Conservation (phyloP, 2,888 invertebrate species). For the Syrphus vitripennis region DNA sequence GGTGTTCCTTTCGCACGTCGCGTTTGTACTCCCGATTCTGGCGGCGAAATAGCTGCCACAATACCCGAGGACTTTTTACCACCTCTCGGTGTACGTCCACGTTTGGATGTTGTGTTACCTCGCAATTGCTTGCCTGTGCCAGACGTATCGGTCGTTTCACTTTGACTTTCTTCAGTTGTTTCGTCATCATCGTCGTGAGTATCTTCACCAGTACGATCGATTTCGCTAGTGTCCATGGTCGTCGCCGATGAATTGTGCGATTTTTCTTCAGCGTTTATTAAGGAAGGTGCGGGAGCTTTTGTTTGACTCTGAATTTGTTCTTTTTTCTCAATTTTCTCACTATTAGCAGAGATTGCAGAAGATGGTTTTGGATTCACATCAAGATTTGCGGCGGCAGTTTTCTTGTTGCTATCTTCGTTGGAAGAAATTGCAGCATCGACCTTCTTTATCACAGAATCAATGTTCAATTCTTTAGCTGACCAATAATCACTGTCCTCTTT, state of each 20-base stretch:
- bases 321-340: conserved; percentile 47
- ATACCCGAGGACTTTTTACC: conserved; percentile 76
- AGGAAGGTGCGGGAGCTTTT: conserved; percentile 17
- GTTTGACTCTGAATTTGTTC: conserved; percentile 11
- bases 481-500: conserved; percentile 89
- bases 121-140: conserved; percentile 72
- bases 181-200: conserved; percentile 79
- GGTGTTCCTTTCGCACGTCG: conserved; percentile 81
- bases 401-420: conserved; percentile 53
- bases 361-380: not conserved
- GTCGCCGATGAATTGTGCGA: conserved; percentile 55
- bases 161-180: conserved; percentile 73
- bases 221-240: conserved; percentile 68
- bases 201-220: conserved; percentile 74
- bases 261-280: conserved; percentile 44
- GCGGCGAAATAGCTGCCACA: conserved; percentile 72
- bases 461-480: conserved; percentile 90
- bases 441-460: conserved; percentile 91
- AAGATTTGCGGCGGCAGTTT: not conserved
- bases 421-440: conserved; percentile 82
- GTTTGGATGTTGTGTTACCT: conserved; percentile 74
- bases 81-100: conserved; percentile 78
- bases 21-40: conserved; percentile 83
- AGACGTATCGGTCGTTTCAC: conserved; percentile 74
- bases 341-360: not conserved